phyloP scores from a whole-genome alignment of 2,797 vertebrate genomes.

The Etheostoma perlongum region DNA sequence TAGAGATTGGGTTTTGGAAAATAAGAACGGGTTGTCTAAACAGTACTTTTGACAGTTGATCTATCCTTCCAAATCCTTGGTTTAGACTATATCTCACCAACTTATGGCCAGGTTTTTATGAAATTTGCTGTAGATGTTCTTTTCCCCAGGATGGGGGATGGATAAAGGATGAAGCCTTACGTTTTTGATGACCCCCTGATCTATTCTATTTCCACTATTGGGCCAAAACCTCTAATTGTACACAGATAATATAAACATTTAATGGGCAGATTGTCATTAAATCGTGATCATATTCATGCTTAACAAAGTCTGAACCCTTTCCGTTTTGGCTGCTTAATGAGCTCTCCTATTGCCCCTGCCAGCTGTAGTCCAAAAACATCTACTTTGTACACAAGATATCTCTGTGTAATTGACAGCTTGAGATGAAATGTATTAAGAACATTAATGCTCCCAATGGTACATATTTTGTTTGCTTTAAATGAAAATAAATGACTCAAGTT shows the following conservation, averaged over 20 bases:
- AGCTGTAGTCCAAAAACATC: neutral
- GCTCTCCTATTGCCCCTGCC: neutral
- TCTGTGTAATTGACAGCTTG: neutral
- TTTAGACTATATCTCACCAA: neutral
- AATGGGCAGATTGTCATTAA: neutral
- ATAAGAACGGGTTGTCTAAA: neutral
- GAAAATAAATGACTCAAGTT: constrained; percentile 25
- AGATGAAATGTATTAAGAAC: neutral
- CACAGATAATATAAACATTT: constrained; percentile 3
- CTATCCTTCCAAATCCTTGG: neutral
- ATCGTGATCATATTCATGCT: neutral
- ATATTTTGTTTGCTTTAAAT: neutral
- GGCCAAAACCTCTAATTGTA: neutral
- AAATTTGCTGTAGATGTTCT: neutral
- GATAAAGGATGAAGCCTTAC: neutral
- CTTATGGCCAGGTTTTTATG: neutral
- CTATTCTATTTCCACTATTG: neutral
- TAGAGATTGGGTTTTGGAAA: too few relatives aligned
- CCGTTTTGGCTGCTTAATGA: neutral
- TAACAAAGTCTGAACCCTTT: neutral
- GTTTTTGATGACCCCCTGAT: neutral
- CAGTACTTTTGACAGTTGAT: neutral
- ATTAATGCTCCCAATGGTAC: neutral
- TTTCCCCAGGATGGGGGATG: neutral
- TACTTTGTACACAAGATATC: neutral